Percentiles rank a stretch among this genome's conserved stretches.
Conservation (phyloP, 2,888 invertebrate species). For the Heliconius erato region DNA sequence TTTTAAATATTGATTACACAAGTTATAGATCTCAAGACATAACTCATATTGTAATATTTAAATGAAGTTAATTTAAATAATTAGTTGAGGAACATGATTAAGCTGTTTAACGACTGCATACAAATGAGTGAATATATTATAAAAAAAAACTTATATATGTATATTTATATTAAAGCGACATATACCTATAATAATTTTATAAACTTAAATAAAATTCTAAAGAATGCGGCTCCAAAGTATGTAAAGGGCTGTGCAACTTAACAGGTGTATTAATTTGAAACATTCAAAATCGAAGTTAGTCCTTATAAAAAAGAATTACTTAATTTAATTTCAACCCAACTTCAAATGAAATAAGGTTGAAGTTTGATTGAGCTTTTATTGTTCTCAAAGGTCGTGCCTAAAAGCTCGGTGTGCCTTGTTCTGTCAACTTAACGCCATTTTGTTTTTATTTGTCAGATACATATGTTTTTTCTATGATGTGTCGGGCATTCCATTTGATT, state of each 20-base stretch:
- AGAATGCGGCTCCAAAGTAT: conserved; percentile 82
- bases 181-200: not conserved
- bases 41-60: conserved; percentile 9
- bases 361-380: not conserved
- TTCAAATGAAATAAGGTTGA: not conserved
- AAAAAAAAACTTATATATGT: not conserved
- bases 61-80: conserved; percentile 19
- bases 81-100: not conserved
- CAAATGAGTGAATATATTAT: conserved; percentile 16
- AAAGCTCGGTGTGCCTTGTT: conserved; percentile 55
- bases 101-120: not conserved
- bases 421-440: conserved; percentile 81
- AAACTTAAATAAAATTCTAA: conserved; percentile 43
- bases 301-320: not conserved
- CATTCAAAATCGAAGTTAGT: not conserved
- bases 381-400: not conserved
- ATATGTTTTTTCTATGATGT: conserved; percentile 72
- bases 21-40: not conserved
- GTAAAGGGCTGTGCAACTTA: conserved; percentile 75
- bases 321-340: not conserved
- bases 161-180: not conserved
- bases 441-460: conserved; percentile 80
- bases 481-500: conserved; percentile 80
- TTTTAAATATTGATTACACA: not conserved
- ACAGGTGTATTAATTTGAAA: conserved; percentile 72